Conservation (phyloP, 2,888 invertebrate genomes). For the Synanthedon tipuliformis region DNA sequence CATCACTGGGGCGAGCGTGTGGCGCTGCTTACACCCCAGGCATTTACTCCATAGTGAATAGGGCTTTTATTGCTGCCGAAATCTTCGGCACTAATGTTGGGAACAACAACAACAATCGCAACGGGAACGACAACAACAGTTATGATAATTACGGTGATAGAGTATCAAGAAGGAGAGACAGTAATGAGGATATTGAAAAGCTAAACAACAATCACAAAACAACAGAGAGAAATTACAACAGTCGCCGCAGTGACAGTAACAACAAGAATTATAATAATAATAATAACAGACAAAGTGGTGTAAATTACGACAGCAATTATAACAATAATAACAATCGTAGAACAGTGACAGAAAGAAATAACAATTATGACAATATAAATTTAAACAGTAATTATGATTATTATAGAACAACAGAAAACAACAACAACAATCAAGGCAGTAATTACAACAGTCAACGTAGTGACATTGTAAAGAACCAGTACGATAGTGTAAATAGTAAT, state of each 20-base stretch:
- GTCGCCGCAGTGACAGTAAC: not conserved
- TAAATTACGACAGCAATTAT: not conserved
- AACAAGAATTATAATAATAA: not conserved
- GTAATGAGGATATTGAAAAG: not conserved
- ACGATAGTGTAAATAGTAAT: too few species aligned
- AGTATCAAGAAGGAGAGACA: not conserved
- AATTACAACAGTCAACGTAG: too few species aligned
- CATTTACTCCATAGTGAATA: slow-evolving; percentile 35
- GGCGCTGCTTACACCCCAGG: slow-evolving; percentile 52
- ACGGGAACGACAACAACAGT: not conserved
- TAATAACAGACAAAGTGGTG: not conserved
- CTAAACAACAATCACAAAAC: not conserved
- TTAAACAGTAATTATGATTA: not conserved
- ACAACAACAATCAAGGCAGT: too few species aligned
- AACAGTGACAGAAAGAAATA: not conserved
- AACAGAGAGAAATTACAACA: not conserved
- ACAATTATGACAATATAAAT: not conserved
- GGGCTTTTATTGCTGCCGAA: slow-evolving; percentile 19
- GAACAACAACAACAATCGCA: not conserved
- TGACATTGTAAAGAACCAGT: too few species aligned
- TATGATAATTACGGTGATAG: not conserved
- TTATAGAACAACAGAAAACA: too few species aligned
- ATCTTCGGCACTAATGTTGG: slow-evolving; percentile 8
- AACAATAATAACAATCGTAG: not conserved
- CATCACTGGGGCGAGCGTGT: slow-evolving; percentile 50